Evolutionary conservation across 2,888 invertebrate species (phyloP).

Genomic region (Himalopsyche tibetana): DNA sequence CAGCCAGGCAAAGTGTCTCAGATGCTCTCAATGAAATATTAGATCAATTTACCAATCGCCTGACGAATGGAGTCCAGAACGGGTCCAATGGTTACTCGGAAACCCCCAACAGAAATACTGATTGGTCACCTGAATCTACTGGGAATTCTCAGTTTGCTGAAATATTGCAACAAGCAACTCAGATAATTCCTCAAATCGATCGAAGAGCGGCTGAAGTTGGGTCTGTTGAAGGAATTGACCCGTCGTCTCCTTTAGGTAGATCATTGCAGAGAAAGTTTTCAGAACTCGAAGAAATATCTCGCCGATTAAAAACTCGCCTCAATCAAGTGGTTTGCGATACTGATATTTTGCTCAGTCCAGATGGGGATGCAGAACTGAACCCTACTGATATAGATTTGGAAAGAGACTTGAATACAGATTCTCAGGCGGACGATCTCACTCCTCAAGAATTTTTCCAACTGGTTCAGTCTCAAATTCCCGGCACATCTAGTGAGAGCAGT

Average conservation of each 20-base stretch:
- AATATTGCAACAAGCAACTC: constrained; percentile 56
- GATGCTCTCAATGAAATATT: constrained; percentile 63
- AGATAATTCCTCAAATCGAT: constrained; percentile 30
- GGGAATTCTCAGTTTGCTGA: constrained; percentile 48
- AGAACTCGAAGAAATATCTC: constrained; percentile 76
- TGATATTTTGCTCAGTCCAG: constrained; percentile 75
- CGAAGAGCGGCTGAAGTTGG: constrained; percentile 71
- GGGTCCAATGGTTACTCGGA: constrained; percentile 50
- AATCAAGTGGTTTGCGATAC: constrained; percentile 76
- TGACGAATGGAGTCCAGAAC: constrained; percentile 49
- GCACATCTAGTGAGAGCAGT: constrained; percentile 51
- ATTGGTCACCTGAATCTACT: constrained; percentile 25
- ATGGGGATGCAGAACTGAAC: constrained; percentile 69
- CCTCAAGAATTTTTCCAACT: constrained; percentile 76
- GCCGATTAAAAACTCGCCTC: constrained; percentile 75
- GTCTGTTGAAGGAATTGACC: constrained; percentile 75
- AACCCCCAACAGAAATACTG: constrained; percentile 1
- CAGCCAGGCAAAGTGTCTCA: constrained; percentile 56
- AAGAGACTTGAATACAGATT: constrained; percentile 76
- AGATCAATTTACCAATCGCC: constrained; percentile 60
- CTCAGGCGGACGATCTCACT: constrained; percentile 74
- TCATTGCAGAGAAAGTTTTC: constrained; percentile 76
- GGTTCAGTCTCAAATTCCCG: constrained; percentile 72
- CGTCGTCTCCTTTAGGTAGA: constrained; percentile 74
- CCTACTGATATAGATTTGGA: constrained; percentile 75